These are phyloP conservation scores for Ctena decussata DNA, from an alignment of 2,888 invertebrate genomes.

Conservation along the genomic window DNA sequence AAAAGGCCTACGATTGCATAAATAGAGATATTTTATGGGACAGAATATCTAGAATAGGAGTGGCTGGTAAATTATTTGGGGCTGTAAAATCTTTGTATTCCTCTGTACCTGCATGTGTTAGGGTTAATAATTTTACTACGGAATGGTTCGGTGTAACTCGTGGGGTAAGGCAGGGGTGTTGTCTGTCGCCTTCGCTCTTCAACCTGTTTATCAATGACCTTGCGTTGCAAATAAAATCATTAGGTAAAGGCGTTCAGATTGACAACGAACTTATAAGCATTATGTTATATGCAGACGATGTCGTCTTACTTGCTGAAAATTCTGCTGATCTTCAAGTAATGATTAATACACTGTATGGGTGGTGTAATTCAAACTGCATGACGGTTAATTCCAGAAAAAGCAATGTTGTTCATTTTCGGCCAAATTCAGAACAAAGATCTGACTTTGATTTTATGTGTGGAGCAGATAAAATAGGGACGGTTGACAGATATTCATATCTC, in stretches of 20 bases:
- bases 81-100: background rate
- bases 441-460: slow-evolving; percentile 16
- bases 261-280: slow-evolving; percentile 13
- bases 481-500: slow-evolving; percentile 14
- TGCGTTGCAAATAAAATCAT: slow-evolving; percentile 2
- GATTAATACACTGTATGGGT: background rate
- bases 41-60: background rate
- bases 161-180: slow-evolving; percentile 17
- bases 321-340: background rate
- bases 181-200: slow-evolving; percentile 5
- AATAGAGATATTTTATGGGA: background rate
- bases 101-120: background rate
- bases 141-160: slow-evolving; percentile 10
- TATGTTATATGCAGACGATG: slow-evolving; percentile 9
- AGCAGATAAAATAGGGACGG: background rate
- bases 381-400: slow-evolving; percentile 9
- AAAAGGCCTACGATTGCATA: background rate
- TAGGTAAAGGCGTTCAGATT: slow-evolving; percentile 4
- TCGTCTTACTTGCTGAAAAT: slow-evolving; percentile 4
- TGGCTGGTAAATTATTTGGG: background rate
- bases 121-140: background rate
- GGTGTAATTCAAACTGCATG: background rate
- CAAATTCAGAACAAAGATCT: slow-evolving; percentile 10
- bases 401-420: slow-evolving; percentile 25
- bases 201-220: slow-evolving; percentile 17